Percentiles rank a stretch among this genome's conserved stretches.
Evolutionary conservation across 2,888 invertebrate species (phyloP).

Genomic region (Drosophila peninsularis): DNA sequence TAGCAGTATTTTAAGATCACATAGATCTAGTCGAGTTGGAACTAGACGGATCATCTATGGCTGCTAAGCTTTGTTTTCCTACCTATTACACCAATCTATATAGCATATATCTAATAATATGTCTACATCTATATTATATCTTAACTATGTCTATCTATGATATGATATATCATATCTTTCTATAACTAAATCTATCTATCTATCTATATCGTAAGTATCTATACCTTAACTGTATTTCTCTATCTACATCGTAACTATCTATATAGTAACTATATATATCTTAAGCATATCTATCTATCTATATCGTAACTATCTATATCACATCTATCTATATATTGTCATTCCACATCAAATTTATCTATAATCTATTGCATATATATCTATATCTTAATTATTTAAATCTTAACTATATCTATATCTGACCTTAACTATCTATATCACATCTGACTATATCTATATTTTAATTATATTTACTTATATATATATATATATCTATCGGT

Average conservation of each 20-base stretch:
- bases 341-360: background rate
- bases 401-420: no score
- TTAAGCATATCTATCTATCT: background rate
- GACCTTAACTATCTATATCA: background rate
- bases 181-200: background rate
- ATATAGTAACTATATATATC: background rate
- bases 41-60: background rate
- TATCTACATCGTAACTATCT: background rate
- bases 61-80: background rate
- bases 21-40: background rate
- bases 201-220: background rate
- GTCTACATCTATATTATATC: background rate
- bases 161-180: no score
- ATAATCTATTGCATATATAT: background rate
- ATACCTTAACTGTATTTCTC: background rate
- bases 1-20: constrained; percentile 4
- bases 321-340: background rate
- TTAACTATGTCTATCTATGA: background rate
- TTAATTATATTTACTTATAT: no score
- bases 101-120: no score
- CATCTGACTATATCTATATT: background rate
- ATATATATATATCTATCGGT: no score
- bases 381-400: no score
- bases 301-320: background rate
- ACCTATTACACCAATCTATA: no score